phyloP scores from a whole-genome alignment of 2,888 invertebrate species.

The Malthinus flaveolus region DNA sequence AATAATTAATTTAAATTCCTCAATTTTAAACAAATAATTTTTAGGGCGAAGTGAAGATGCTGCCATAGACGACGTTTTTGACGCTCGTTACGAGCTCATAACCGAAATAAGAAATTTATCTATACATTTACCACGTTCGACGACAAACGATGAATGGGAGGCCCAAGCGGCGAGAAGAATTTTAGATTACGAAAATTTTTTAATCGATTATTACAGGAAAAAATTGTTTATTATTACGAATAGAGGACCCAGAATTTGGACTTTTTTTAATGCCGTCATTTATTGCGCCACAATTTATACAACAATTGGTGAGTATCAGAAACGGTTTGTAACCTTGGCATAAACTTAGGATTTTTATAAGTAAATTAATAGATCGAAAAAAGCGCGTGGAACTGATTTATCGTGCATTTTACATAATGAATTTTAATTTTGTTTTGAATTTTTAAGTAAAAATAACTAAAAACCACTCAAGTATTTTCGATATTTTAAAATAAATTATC shows the following conservation, averaged over 20 bases:
- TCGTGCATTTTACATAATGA: no score
- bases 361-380: not conserved
- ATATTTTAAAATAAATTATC: no score
- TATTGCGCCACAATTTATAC: constrained; percentile 88
- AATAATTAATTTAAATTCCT: no score
- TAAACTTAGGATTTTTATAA: not conserved
- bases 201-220: not conserved
- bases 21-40: not conserved
- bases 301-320: constrained; percentile 80
- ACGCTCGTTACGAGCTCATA: constrained; percentile 41
- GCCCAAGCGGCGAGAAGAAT: not conserved
- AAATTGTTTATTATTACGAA: constrained; percentile 41
- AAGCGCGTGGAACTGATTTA: no score
- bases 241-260: constrained; percentile 66
- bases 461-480: no score
- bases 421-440: no score
- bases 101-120: constrained; percentile 37
- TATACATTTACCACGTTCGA: not conserved
- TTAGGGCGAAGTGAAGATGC: constrained; percentile 41
- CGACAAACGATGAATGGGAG: not conserved
- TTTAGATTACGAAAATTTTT: not conserved
- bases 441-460: no score
- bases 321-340: no score
- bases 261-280: constrained; percentile 84
- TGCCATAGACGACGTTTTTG: constrained; percentile 44